Evolutionary conservation across 2,888 invertebrate genomes (phyloP).

Genomic region (Papilio protenor): DNA sequence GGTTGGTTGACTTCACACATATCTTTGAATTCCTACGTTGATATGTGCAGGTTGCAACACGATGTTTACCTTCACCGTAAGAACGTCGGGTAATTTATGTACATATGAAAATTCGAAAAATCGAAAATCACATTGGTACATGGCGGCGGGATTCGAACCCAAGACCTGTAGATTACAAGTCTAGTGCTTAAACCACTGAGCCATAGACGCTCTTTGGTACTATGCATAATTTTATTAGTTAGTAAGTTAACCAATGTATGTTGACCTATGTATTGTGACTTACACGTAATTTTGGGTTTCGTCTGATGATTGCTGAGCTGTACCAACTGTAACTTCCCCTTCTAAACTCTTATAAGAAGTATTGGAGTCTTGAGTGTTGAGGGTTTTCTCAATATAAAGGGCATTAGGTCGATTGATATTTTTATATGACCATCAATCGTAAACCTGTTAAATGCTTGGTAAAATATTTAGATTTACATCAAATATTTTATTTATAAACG

Average conservation of each 20-base stretch:
- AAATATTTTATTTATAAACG: slow-evolving; percentile 20
- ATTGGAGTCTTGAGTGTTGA: not conserved
- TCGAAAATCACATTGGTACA: no score
- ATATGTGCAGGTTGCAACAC: no score
- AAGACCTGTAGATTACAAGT: no score
- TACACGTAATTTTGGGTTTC: not conserved
- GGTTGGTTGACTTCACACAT: no score
- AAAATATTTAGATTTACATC: not conserved
- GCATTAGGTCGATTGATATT: not conserved
- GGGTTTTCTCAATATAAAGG: not conserved
- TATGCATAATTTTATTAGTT: not conserved
- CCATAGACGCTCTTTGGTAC: not conserved
- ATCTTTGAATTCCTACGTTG: no score
- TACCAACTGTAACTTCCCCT: no score
- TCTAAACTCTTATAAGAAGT: no score
- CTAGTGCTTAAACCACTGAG: no score
- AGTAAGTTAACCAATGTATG: not conserved
- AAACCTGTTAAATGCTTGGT: slow-evolving; percentile 24
- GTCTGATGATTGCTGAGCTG: not conserved
- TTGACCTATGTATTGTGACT: not conserved
- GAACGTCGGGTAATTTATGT: no score
- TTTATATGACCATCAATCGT: not conserved
- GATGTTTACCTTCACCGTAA: no score
- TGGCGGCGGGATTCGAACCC: no score
- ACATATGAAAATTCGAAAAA: no score